Base-by-base conservation (phyloP, 1,140 invertebrate species). In the Aphaenogaster floridana region DNA sequence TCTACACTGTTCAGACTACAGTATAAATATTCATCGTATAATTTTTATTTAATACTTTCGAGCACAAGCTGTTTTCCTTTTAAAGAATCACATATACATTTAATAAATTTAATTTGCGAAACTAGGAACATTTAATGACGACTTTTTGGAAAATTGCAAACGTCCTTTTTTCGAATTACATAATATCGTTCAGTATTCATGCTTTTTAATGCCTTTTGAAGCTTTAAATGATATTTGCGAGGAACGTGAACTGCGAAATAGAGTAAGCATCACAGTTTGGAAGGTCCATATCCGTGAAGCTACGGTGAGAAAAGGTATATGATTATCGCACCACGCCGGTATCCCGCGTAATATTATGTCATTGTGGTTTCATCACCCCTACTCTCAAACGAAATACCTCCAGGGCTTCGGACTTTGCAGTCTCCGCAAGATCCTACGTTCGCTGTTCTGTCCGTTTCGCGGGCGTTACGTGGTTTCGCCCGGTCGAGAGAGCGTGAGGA, bases 271-370 rank as follows among this genome's bases (percentile, higher is more conserved):
- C 45, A 72, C 54, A 74, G 28, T 83, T 83, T 72, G 66, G 42
- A 48, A 83, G 68, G 54, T 7, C 39, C 52, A 45, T 48, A 80
- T 80, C 48, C 64, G 54, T n/a, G 54, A 8, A n/a, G n/a, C 63
- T 36, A 39, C 48, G 50, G 15, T 28, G 64, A 76, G 84, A 76
- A 61, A 79, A 86, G 87, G 72, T 74, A 76, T 93, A 86, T 92
- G 91, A 93, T 93, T 93, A 93, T 92, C 91, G 90, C 80, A 50
- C 86, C 81, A 89, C 86, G 68, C 89, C 74, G 77, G 76, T 77
- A 57, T 61, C 69, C 86, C 77, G 61, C 86, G 88, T 92, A 93
- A 93, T 92, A 92, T 93, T 93, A 92, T 93, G 92, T 93, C 92
- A 93, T 93, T 91, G 93, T 88, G 92, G 88, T 92, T 91, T 91